phyloP scores from a whole-genome alignment of 2,113 vertebrate genomes.

The Muntiacus muntjak region DNA sequence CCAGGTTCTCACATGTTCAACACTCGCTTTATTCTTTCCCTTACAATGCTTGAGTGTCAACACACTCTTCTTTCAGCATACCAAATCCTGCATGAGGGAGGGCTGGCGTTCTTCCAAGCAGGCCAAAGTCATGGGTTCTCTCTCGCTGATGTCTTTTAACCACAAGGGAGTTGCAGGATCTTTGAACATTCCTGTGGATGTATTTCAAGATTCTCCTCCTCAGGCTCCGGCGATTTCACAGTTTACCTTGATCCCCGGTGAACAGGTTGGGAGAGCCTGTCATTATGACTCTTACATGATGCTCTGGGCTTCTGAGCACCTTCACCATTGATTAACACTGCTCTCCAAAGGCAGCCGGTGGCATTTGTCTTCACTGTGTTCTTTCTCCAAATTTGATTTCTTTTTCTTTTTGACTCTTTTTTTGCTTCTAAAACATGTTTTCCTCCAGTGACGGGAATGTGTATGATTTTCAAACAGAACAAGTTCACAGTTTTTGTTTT shows the following conservation, averaged over 20 bases:
- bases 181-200: background rate
- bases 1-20: background rate
- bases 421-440: background rate
- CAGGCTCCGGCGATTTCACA: background rate
- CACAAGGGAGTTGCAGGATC: background rate
- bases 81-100: background rate
- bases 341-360: background rate
- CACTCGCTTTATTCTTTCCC: background rate
- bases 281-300: background rate
- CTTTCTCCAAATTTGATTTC: background rate
- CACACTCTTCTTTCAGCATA: background rate
- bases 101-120: background rate
- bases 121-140: background rate
- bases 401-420: background rate
- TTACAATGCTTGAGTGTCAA: background rate
- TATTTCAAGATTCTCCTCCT: background rate
- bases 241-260: background rate
- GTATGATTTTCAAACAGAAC: conserved; percentile 1
- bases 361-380: background rate
- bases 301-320: background rate
- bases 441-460: background rate
- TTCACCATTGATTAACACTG: background rate
- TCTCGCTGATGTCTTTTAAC: background rate
- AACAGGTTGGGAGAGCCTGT: background rate
- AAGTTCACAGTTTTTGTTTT: background rate